Conservation (phyloP, 2,888 invertebrate species). For the Cepaea hortensis region DNA sequence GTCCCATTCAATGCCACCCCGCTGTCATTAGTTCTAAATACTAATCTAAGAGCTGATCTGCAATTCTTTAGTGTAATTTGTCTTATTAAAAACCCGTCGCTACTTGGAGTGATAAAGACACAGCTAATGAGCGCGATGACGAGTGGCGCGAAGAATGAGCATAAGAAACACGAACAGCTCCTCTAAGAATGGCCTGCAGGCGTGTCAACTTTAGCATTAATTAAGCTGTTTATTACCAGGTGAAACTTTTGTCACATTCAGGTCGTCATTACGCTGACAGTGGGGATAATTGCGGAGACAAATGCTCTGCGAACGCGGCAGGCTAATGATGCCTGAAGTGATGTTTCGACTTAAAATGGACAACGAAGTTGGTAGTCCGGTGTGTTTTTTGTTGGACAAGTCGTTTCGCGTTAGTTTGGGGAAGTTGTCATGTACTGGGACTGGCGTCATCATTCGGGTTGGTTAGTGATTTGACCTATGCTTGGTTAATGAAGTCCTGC, state of each 20-base stretch:
- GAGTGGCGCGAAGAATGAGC: slow-evolving; percentile 5
- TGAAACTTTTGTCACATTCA: slow-evolving; percentile 28
- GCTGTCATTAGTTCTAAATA: slow-evolving; percentile 28
- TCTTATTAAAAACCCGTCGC: slow-evolving; percentile 12
- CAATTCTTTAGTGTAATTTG: slow-evolving; percentile 24
- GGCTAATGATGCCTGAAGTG: slow-evolving; percentile 6
- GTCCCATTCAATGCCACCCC: neutral
- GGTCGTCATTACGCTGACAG: slow-evolving; percentile 20
- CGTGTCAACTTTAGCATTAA: slow-evolving; percentile 38
- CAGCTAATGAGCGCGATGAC: slow-evolving; percentile 16
- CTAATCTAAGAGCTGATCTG: slow-evolving; percentile 18
- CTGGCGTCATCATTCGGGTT: no score
- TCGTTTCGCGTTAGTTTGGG: neutral
- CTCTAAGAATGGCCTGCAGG: slow-evolving; percentile 14
- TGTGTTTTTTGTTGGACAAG: neutral
- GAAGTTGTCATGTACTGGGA: no score
- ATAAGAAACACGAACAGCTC: neutral
- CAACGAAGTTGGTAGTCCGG: neutral
- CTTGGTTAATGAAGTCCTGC: no score
- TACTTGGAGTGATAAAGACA: slow-evolving; percentile 14
- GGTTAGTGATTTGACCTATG: no score
- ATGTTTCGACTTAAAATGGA: neutral
- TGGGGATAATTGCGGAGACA: slow-evolving; percentile 16
- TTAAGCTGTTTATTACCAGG: slow-evolving; percentile 36
- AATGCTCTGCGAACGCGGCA: neutral